Evolutionary conservation across 2,888 invertebrate genomes (phyloP).

Genomic region (Siphonodentalium dalli): DNA sequence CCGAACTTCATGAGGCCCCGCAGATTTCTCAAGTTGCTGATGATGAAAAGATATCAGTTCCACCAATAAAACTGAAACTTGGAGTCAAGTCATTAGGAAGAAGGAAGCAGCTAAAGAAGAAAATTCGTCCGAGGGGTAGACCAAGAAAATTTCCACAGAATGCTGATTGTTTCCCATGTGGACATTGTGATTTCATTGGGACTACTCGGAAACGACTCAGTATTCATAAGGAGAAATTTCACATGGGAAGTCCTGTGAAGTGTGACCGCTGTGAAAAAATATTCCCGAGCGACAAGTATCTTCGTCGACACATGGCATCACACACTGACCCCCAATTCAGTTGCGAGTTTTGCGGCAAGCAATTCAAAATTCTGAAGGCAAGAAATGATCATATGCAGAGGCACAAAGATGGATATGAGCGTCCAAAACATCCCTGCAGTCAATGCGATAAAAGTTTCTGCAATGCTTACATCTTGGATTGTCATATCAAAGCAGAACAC

Average conservation of each 20-base stretch:
- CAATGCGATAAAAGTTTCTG: constrained; percentile 42
- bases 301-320: constrained; percentile 38
- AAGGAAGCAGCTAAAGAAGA: too few relatives aligned
- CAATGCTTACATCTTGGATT: constrained; percentile 36
- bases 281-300: constrained; percentile 38
- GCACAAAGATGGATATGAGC: constrained; percentile 36
- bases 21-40: too few relatives aligned
- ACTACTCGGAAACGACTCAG: constrained; percentile 29
- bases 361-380: constrained; percentile 44
- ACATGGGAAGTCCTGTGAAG: constrained; percentile 30
- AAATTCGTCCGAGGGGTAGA: too few relatives aligned
- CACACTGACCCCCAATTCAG: constrained; percentile 33
- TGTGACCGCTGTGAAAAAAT: constrained; percentile 46
- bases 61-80: too few relatives aligned
- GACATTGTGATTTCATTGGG: constrained; percentile 35
- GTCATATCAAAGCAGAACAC: constrained; percentile 43
- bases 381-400: constrained; percentile 40
- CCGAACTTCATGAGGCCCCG: too few relatives aligned
- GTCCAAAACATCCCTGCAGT: constrained; percentile 37
- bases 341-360: constrained; percentile 49
- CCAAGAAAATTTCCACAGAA: too few relatives aligned
- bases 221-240: constrained; percentile 33
- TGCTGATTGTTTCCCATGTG: constrained; percentile 26
- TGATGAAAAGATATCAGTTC: too few relatives aligned
- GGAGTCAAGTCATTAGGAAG: too few relatives aligned